phyloP scores from a whole-genome alignment of 2,888 invertebrate species.

The Gymnosoma rotundatum region DNA sequence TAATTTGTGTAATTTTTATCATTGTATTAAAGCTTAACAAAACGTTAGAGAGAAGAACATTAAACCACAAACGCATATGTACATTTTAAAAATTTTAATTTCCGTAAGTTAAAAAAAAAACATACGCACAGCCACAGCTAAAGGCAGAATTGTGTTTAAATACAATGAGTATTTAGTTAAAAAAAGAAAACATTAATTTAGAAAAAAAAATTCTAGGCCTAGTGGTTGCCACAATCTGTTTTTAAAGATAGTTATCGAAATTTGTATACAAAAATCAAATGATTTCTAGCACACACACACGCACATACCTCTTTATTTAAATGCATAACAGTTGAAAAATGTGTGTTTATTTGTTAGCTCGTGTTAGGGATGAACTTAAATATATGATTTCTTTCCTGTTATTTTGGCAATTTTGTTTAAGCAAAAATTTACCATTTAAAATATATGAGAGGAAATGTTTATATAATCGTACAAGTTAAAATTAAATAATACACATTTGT shows the following conservation, averaged over 20 bases:
- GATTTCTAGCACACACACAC: background rate
- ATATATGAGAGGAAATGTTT: slow-evolving; percentile 29
- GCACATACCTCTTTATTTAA: background rate
- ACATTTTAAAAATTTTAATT: slow-evolving; percentile 68
- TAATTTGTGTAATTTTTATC: slow-evolving; percentile 62
- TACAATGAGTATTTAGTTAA: background rate
- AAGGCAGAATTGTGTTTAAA: slow-evolving; percentile 6
- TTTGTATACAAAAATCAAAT: slow-evolving; percentile 37
- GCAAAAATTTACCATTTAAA: slow-evolving; percentile 24
- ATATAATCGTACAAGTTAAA: slow-evolving; percentile 26
- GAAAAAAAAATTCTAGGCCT: slow-evolving; percentile 61
- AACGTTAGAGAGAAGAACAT: slow-evolving; percentile 32
- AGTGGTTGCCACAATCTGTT: slow-evolving; percentile 66
- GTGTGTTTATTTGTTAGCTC: background rate
- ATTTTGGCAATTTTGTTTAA: slow-evolving; percentile 48
- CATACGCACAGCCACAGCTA: background rate
- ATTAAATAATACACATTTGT: slow-evolving; percentile 1
- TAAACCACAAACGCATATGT: slow-evolving; percentile 59
- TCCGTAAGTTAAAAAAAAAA: slow-evolving; percentile 54
- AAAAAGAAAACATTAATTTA: slow-evolving; percentile 64
- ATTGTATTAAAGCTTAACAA: slow-evolving; percentile 29
- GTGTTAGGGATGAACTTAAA: slow-evolving; percentile 34
- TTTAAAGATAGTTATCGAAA: slow-evolving; percentile 67
- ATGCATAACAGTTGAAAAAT: background rate
- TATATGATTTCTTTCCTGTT: slow-evolving; percentile 31